A percentile compares a stretch with the other conserved stretches of the same genome.
Conservation (phyloP, 2,113 vertebrate species). For the Tetraodon nigroviridis region DNA sequence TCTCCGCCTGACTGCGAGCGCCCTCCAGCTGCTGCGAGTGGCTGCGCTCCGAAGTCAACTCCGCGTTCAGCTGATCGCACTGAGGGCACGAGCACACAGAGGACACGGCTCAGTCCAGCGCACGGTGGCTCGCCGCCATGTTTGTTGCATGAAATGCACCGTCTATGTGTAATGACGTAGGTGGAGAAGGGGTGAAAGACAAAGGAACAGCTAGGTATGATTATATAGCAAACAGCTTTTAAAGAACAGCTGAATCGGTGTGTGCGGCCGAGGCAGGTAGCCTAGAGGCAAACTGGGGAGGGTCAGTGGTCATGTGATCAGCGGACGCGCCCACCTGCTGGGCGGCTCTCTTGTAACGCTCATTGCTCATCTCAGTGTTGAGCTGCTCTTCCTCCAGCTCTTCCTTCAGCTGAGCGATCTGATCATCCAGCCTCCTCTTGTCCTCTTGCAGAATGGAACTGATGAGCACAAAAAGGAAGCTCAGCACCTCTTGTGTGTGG, state of each 20-base stretch:
- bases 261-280: too few relatives aligned
- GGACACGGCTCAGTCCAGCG: neutral
- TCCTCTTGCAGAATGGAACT: constrained; percentile 76
- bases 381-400: constrained; percentile 93
- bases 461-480: neutral
- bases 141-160: too few relatives aligned
- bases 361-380: constrained; percentile 86
- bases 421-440: constrained; percentile 87
- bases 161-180: too few relatives aligned
- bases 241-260: too few relatives aligned
- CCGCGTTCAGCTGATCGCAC: constrained; percentile 86
- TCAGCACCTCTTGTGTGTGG: neutral
- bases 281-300: too few relatives aligned
- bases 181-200: too few relatives aligned
- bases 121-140: too few relatives aligned
- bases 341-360: constrained; percentile 68
- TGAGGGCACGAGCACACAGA: constrained; percentile 31
- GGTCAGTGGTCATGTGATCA: neutral
- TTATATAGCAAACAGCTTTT: too few relatives aligned
- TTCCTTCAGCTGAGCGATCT: constrained; percentile 90
- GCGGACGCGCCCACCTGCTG: constrained; percentile 58
- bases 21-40: constrained; percentile 87
- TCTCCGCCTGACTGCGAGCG: constrained; percentile 84
- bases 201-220: too few relatives aligned
- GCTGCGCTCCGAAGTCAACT: constrained; percentile 85